Percentiles rank a stretch among this genome's conserved stretches.
Conservation (phyloP, 2,113 vertebrate genomes). For the Nycticryphes semicollaris region DNA sequence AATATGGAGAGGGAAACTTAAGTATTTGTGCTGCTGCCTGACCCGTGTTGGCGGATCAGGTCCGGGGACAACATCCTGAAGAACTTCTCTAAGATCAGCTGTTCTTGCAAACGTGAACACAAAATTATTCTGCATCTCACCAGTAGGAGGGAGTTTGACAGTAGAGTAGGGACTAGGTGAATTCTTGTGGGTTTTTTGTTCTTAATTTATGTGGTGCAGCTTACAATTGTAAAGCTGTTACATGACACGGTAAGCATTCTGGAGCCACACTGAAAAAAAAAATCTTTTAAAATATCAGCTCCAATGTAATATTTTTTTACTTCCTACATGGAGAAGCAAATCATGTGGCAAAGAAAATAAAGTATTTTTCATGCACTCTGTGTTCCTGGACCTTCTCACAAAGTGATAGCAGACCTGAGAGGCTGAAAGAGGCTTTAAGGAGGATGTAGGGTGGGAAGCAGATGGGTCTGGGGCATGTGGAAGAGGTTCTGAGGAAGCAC, state of each 20-base stretch:
- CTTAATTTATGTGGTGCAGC: background rate
- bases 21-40: background rate
- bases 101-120: background rate
- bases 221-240: background rate
- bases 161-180: background rate
- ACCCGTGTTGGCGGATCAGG: background rate
- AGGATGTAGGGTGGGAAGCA: background rate
- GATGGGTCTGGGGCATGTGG: background rate
- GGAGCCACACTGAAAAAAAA: background rate
- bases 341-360: background rate
- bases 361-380: background rate
- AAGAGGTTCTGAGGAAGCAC: background rate
- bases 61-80: background rate
- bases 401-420: background rate
- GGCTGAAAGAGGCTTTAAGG: background rate
- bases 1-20: background rate
- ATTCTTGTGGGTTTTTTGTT: background rate
- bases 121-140: background rate
- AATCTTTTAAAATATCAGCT: background rate
- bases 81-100: background rate
- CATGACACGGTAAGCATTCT: background rate
- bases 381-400: background rate
- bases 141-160: background rate
- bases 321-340: background rate
- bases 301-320: background rate